Evolutionary conservation across 2,797 vertebrate genomes (phyloP), one percentile per base, ranked within the genome.

Genomic region (Trematomus bernacchii): DNA sequence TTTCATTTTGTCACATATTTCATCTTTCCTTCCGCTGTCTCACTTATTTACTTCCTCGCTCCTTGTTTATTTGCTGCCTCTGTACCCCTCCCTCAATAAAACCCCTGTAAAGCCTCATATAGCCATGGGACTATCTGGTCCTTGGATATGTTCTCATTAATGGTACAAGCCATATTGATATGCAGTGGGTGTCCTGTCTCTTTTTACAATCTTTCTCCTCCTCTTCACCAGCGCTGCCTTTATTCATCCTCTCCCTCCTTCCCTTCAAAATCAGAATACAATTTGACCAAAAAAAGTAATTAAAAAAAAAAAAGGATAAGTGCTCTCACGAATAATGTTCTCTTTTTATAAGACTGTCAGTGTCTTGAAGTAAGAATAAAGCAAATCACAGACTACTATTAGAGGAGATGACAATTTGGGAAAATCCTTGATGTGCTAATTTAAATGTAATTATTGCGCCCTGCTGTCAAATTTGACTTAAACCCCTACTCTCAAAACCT

Each of bases 121-220:
- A 83, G 62, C 80, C 75, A 85, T 63, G 66, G 82, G 76, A 66
- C 64, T 73, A 69, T 83, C 67, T 70, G 77, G 71, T 79, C 69
- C 66, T 75, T 73, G 69, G 70, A 82, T 66, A 70, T 66, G 57
- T 71, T 83, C 63, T 75, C 53, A 71, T 84, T 88, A 87, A 83
- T 71, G 60, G 47, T 55, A 75, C 70, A 63, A 76, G 50, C 53
- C 60, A 11, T 79, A 64, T 87, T 81, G 71, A 71, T 85, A 69
- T 89, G 85, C 89, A 88, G 76, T 60, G 52, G 65, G 77, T 71
- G 83, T 73, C 64, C 30, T 57, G 69, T 77, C 89, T 87, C 55
- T 78, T 84, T 88, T 87, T 77, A 53, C 47, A 76, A 68, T 62
- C 23, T 4, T 43, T 73, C 68, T 53, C 19, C 46, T 72, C 42